phyloP scores from a whole-genome alignment of 2,113 vertebrate species.

The Protomyctophum bolini region DNA sequence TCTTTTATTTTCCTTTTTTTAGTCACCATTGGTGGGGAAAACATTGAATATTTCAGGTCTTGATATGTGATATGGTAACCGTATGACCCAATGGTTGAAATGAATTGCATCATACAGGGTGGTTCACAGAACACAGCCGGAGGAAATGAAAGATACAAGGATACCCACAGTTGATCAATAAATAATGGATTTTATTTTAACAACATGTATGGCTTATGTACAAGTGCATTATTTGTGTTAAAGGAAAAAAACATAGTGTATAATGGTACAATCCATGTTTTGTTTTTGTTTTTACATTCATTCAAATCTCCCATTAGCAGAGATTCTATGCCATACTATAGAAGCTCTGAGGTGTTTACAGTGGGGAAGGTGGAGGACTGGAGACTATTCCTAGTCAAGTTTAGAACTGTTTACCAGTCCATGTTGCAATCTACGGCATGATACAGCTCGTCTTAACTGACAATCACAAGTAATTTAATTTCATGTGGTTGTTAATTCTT shows the following conservation, averaged over 20 bases:
- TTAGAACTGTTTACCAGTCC: slow-evolving; percentile 35
- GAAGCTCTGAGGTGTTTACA: slow-evolving; percentile 63
- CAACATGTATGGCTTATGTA: slow-evolving; percentile 81
- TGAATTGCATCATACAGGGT: too few species aligned
- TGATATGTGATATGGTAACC: too few species aligned
- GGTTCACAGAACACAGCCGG: too few species aligned
- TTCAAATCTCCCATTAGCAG: slow-evolving; percentile 54
- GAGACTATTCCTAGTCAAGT: slow-evolving; percentile 17
- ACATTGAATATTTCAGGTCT: too few species aligned
- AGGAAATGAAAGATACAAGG: slow-evolving; percentile 19
- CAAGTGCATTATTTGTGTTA: slow-evolving; percentile 78
- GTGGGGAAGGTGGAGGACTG: slow-evolving; percentile 33
- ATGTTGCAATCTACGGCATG: neutral
- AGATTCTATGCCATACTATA: slow-evolving; percentile 46
- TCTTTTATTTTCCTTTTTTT: too few species aligned
- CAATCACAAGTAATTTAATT: slow-evolving; percentile 15
- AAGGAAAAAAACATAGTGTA: slow-evolving; percentile 66
- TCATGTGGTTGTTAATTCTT: slow-evolving; percentile 8
- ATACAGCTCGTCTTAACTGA: slow-evolving; percentile 11
- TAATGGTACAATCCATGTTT: slow-evolving; percentile 63
- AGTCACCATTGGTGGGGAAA: too few species aligned
- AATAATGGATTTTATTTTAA: slow-evolving; percentile 81
- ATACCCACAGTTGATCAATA: slow-evolving; percentile 68
- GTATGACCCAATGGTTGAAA: too few species aligned
- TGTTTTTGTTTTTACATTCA: slow-evolving; percentile 75